A percentile compares a stretch with the other conserved stretches of the same genome.
These are phyloP conservation scores for Pseudomugil tenellus DNA, from an alignment of 2,797 vertebrate species.

Conservation along the genomic window DNA sequence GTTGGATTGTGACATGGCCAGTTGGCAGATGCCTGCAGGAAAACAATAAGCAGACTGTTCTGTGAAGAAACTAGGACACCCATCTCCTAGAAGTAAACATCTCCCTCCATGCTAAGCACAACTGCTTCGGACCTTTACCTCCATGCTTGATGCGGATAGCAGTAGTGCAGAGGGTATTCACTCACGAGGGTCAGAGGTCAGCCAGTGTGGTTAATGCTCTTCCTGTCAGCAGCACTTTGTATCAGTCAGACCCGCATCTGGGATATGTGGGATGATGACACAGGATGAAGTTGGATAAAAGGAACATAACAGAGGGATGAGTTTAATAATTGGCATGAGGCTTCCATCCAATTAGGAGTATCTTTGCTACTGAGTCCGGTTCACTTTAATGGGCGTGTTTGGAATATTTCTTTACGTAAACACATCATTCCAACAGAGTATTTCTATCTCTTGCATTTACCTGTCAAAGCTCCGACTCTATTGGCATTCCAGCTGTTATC, in stretches of 20 bases:
- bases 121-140: slow-evolving; percentile 42
- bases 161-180: background rate
- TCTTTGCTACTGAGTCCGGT: slow-evolving; percentile 28
- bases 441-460: slow-evolving; percentile 1
- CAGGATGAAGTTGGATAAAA: slow-evolving; percentile 43
- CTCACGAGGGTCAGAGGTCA: slow-evolving; percentile 51
- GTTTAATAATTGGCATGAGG: slow-evolving; percentile 41
- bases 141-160: slow-evolving; percentile 37
- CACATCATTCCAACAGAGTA: slow-evolving; percentile 9
- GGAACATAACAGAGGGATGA: slow-evolving; percentile 37
- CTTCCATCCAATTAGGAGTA: slow-evolving; percentile 52
- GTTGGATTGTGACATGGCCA: slow-evolving; percentile 32
- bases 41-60: slow-evolving; percentile 74
- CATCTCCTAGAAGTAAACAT: slow-evolving; percentile 69
- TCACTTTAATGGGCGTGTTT: slow-evolving; percentile 33
- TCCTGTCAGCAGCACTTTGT: slow-evolving; percentile 64
- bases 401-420: slow-evolving; percentile 7
- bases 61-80: slow-evolving; percentile 68
- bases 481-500: slow-evolving; percentile 1
- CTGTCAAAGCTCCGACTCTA: background rate
- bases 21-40: slow-evolving; percentile 53
- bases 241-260: slow-evolving; percentile 37
- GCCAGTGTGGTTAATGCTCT: slow-evolving; percentile 53
- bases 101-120: slow-evolving; percentile 48
- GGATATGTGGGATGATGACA: slow-evolving; percentile 39